Base-by-base conservation (phyloP, 2,113 vertebrate species). In the Neodon shergylaensis region DNA sequence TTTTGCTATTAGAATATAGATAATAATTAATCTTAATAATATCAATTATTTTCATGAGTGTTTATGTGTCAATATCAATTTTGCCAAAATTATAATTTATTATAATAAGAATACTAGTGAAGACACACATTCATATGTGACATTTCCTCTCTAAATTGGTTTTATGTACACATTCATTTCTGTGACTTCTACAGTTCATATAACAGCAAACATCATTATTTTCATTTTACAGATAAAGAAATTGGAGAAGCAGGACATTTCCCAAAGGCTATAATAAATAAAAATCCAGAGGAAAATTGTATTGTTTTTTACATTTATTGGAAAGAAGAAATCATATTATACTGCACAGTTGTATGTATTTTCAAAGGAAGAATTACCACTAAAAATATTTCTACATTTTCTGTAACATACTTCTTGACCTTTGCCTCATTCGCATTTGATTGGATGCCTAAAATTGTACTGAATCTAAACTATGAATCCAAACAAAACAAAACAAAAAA, bases 81-180 rank as follows among this genome's bases (percentile, higher is more conserved):
- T 91, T 79, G n/a, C 24, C 92, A 94, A 95, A 86, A 83, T 90
- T 77, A 2, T 12, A 91, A 72, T 17, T 68, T 68, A 73, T 68
- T 31, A 63, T 54, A 91, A 74, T 42, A 94, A 90, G 87, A 39
- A 31, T 33, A 78, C 58, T 86, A 52, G 54, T 72, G 44, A 68
- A 70, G 14, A 94, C 72, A 90, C 36, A 54, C 4, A 83, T 16
- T 31, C 68, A 44, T 66, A 76, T 85, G 39, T 74, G 36, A 8
- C 44, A 79, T 26, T 89, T 47, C 78, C 49, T 92, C 28, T 93
- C 12, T 49, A 85, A 65, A 36, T 5, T 54, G 1, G 3, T 81
- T 83, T 70, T 33, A 70, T 24, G 5, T 74, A 58, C 33, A 58
- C 76, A 92, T 44, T 94, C 73, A 92, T n/a, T 81, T 94, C 49